These are phyloP conservation scores for Pachycephus smyrnensis DNA, from an alignment of 2,888 invertebrate genomes.

Conservation along the genomic window DNA sequence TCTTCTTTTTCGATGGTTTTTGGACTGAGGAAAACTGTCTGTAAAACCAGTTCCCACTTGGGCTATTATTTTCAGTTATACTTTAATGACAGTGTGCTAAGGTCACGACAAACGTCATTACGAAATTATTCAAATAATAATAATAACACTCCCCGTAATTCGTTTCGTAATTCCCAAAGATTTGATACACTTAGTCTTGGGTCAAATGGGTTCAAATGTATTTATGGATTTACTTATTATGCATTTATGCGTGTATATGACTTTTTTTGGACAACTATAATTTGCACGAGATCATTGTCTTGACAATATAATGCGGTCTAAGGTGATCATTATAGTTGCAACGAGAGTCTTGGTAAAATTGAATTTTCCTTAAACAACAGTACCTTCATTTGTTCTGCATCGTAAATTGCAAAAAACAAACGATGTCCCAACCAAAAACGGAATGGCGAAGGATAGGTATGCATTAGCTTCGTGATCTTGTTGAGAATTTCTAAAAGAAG, in stretches of 20 bases:
- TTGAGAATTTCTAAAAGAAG: constrained; percentile 38
- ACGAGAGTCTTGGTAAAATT: background rate
- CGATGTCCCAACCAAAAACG: constrained; percentile 43
- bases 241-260: background rate
- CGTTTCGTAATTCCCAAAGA: background rate
- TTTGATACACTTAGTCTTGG: background rate
- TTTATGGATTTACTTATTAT: background rate
- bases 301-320: background rate
- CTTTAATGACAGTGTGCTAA: background rate
- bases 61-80: background rate
- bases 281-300: background rate
- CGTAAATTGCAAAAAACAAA: constrained; percentile 37
- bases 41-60: constrained; percentile 1
- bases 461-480: constrained; percentile 33
- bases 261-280: background rate
- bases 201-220: background rate
- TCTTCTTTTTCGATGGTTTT: constrained; percentile 46
- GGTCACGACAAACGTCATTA: background rate
- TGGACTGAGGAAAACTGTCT: constrained; percentile 17
- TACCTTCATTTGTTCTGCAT: constrained; percentile 49
- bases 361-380: background rate
- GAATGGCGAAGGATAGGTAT: constrained; percentile 41
- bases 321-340: background rate
- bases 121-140: background rate
- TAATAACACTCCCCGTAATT: background rate